These are phyloP conservation scores for Hormaphis cornu DNA, from an alignment of 1,140 invertebrate species.

Conservation along the genomic window DNA sequence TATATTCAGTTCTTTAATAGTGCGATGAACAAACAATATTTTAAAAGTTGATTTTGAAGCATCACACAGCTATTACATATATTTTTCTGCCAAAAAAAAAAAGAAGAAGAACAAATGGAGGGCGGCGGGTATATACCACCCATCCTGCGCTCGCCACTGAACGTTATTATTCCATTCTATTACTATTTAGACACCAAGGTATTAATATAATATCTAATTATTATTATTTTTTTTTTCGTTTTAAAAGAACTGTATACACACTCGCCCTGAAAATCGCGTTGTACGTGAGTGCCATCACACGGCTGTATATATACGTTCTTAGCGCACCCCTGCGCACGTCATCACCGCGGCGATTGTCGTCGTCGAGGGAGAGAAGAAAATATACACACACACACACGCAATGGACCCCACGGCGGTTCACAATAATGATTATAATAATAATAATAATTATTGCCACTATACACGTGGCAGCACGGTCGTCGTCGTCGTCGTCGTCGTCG, in stretches of 20 bases:
- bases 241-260: background rate
- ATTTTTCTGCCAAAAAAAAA: too few relatives aligned
- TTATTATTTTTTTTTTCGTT: background rate
- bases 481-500: background rate
- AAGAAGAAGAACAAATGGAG: too few relatives aligned
- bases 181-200: too few relatives aligned
- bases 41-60: too few relatives aligned
- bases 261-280: constrained; percentile 18
- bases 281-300: background rate
- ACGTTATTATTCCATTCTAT: too few relatives aligned
- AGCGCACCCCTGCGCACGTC: background rate
- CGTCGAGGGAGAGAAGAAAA: background rate
- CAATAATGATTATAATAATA: background rate
- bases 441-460: constrained; percentile 11
- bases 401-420: constrained; percentile 1
- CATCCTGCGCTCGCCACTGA: too few relatives aligned
- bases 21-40: too few relatives aligned
- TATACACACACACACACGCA: background rate
- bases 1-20: too few relatives aligned
- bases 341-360: background rate
- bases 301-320: constrained; percentile 3
- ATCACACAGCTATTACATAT: too few relatives aligned
- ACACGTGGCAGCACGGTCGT: constrained; percentile 1
- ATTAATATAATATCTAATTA: too few relatives aligned
- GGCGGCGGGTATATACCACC: too few relatives aligned